phyloP scores from a whole-genome alignment of 2,113 vertebrate species.

The Notothenia coriiceps region DNA sequence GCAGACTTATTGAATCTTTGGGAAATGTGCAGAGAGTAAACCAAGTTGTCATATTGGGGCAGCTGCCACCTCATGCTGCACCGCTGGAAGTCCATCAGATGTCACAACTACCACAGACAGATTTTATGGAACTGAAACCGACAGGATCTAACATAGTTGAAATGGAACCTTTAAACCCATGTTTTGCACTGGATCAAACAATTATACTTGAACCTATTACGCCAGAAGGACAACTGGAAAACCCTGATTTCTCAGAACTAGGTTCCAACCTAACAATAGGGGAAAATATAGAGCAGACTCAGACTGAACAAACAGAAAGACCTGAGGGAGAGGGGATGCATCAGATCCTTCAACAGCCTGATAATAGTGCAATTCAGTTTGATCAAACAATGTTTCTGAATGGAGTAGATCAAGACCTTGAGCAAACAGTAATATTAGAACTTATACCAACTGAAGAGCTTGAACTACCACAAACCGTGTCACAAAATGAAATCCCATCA shows the following conservation, averaged over 20 bases:
- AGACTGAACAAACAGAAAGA: conserved; percentile 37
- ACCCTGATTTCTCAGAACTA: conserved; percentile 57
- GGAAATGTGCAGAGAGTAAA: conserved; percentile 85
- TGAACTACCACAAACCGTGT: conserved; percentile 55
- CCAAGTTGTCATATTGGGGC: conserved; percentile 82
- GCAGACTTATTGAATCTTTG: conserved; percentile 83
- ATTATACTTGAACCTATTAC: conserved; percentile 79
- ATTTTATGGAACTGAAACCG: conserved; percentile 60
- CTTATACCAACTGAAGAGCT: conserved; percentile 71
- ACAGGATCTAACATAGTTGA: conserved; percentile 33
- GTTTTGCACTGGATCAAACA: conserved; percentile 69
- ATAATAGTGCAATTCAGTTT: conserved; percentile 25
- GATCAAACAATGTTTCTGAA: conserved; percentile 56
- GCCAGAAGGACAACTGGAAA: conserved; percentile 71
- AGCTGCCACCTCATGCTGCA: conserved; percentile 73
- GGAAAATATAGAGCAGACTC: conserved; percentile 55
- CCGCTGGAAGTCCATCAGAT: conserved; percentile 69
- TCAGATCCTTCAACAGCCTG: conserved; percentile 54
- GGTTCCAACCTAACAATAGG: conserved; percentile 43
- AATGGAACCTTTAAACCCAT: conserved; percentile 40
- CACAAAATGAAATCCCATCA: conserved; percentile 41
- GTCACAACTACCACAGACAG: conserved; percentile 52
- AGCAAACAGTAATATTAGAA: conserved; percentile 76
- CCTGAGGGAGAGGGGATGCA: conserved; percentile 48
- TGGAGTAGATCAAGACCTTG: conserved; percentile 43